phyloP scores from a whole-genome alignment of 1,140 invertebrate genomes.

The Macrobrachium nipponense region DNA sequence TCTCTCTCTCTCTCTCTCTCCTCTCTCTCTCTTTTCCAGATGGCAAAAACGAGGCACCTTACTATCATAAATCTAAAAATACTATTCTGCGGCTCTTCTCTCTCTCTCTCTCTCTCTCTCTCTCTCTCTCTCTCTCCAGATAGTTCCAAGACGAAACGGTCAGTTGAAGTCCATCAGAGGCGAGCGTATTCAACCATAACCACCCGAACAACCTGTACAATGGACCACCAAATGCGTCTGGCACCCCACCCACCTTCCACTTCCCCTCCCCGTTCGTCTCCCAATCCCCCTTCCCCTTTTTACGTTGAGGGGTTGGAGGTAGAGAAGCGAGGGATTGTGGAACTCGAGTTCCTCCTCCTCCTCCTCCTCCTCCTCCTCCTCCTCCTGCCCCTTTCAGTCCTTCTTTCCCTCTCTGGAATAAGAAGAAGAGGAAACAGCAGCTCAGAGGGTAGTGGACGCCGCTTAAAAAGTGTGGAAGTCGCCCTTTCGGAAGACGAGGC shows the following conservation, averaged over 20 bases:
- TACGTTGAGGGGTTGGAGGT: background rate
- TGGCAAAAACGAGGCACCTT: background rate
- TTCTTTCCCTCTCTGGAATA: too few species aligned
- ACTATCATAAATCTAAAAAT: background rate
- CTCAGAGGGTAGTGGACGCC: too few species aligned
- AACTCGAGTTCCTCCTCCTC: background rate
- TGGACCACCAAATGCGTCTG: background rate
- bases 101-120: conserved; percentile 21
- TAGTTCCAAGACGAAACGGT: too few species aligned
- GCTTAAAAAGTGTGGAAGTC: too few species aligned
- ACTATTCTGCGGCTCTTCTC: background rate
- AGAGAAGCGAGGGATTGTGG: too few species aligned
- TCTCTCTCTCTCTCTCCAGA: conserved; percentile 3
- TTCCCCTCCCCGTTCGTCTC: background rate
- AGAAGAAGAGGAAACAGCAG: too few species aligned
- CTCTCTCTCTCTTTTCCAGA: too few species aligned
- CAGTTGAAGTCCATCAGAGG: too few species aligned
- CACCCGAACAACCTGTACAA: background rate
- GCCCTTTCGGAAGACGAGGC: too few species aligned
- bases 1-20: too few species aligned
- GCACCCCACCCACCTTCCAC: background rate
- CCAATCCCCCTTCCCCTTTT: background rate
- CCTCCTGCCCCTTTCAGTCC: background rate
- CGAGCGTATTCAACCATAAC: too few species aligned
- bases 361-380: background rate